These are phyloP conservation scores for Drosophila greeni DNA, from an alignment of 2,888 invertebrate species.

Conservation along the genomic window DNA sequence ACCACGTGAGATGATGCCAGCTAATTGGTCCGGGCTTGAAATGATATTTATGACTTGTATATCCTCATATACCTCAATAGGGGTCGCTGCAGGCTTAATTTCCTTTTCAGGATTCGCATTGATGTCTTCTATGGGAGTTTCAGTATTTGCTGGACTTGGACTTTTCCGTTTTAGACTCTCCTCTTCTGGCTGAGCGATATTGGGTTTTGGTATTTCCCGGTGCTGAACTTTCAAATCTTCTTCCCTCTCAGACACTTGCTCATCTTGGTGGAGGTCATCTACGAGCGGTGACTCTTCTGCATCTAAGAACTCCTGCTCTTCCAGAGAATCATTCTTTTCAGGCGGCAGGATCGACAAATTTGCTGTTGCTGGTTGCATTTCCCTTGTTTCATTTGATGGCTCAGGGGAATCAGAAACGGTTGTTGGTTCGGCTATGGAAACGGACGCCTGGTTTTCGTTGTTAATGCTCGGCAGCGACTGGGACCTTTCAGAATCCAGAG, in stretches of 20 bases:
- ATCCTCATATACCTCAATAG: neutral
- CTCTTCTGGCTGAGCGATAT: neutral
- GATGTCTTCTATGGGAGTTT: neutral
- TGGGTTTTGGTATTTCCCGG: neutral
- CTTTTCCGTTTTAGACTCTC: neutral
- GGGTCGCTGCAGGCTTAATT: neutral
- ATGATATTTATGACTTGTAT: neutral
- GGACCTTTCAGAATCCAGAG: neutral
- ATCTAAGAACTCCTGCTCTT: conserved; percentile 19
- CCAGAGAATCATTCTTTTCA: conserved; percentile 12
- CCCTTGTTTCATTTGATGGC: neutral
- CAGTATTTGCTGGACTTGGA: neutral
- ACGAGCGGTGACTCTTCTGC: conserved; percentile 3
- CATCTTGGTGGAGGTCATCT: neutral
- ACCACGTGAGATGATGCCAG: conserved; percentile 6
- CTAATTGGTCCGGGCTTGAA: conserved; percentile 21
- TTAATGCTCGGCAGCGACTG: neutral
- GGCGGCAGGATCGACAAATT: too few species aligned
- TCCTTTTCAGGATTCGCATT: neutral
- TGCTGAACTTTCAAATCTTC: neutral
- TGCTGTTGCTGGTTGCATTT: neutral
- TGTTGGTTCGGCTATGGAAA: neutral
- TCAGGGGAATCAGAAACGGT: too few species aligned
- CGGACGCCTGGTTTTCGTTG: neutral
- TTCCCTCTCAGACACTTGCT: neutral